phyloP scores from a whole-genome alignment of 2,888 invertebrate species.

The Amiota minor region DNA sequence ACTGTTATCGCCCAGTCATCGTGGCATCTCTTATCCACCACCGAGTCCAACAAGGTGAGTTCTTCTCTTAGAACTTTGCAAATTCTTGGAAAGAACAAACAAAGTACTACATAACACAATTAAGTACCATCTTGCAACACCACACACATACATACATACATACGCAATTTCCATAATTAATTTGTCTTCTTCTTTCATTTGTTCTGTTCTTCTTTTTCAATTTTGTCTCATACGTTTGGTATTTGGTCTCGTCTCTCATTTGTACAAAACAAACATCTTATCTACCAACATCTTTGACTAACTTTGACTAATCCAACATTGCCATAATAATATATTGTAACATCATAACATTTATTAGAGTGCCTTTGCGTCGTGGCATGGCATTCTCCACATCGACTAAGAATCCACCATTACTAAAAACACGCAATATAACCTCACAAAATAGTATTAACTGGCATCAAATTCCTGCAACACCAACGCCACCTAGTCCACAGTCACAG shows the following conservation, averaged over 20 bases:
- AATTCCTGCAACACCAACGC: constrained; percentile 68
- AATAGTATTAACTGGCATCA: constrained; percentile 73
- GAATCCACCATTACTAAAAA: constrained; percentile 87
- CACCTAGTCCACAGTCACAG: constrained; percentile 62
- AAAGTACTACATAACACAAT: not conserved
- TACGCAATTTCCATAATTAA: constrained; percentile 19
- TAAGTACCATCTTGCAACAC: not conserved
- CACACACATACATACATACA: constrained; percentile 19
- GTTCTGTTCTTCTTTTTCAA: not conserved
- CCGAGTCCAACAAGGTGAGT: constrained; percentile 80
- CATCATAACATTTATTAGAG: constrained; percentile 74
- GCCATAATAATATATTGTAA: constrained; percentile 21
- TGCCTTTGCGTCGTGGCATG: constrained; percentile 79
- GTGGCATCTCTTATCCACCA: constrained; percentile 88
- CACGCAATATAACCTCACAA: constrained; percentile 81
- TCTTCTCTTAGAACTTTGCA: constrained; percentile 33
- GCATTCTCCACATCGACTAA: constrained; percentile 83
- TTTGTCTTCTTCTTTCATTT: not conserved
- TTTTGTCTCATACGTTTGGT: not conserved
- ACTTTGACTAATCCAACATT: not conserved
- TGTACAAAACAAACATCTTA: not conserved
- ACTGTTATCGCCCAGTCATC: constrained; percentile 77
- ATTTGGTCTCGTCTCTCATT: not conserved
- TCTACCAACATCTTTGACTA: constrained; percentile 3
- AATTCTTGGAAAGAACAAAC: constrained; percentile 17